Evolutionary conservation across 2,113 vertebrate species (phyloP).

Genomic region (Porphyrio hochstetteri): DNA sequence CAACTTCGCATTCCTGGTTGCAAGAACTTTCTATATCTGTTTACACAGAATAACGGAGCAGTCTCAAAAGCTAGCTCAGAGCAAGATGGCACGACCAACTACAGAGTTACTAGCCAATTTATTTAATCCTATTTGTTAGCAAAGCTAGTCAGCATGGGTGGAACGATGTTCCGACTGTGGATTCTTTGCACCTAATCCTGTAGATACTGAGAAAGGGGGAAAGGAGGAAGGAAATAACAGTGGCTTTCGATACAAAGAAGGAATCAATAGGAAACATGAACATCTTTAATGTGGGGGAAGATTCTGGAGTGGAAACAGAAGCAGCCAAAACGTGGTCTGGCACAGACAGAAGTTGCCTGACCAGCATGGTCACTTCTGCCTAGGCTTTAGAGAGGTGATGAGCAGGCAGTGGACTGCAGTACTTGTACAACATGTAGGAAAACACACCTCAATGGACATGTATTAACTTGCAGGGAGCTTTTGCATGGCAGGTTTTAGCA

Average conservation of each 20-base stretch:
- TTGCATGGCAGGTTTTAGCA: fast-evolving
- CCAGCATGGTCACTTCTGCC: not conserved
- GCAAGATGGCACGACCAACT: not conserved
- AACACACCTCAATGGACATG: not conserved
- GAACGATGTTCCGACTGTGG: not conserved
- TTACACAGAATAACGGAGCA: not conserved
- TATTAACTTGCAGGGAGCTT: not conserved
- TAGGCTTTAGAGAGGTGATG: fast-evolving
- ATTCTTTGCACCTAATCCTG: not conserved
- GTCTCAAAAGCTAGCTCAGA: not conserved
- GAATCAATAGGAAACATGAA: not conserved
- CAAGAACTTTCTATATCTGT: not conserved
- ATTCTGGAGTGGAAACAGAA: not conserved
- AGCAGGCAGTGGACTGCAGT: not conserved
- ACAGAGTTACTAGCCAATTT: not conserved
- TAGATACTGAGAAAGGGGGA: not conserved
- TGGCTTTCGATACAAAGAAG: not conserved
- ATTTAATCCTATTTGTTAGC: not conserved
- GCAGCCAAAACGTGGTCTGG: not conserved
- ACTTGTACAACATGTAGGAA: fast-evolving
- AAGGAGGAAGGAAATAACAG: not conserved
- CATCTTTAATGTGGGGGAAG: not conserved
- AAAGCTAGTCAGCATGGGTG: not conserved
- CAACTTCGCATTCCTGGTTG: not conserved
- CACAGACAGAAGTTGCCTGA: not conserved